A percentile compares a stretch with the other conserved stretches of the same genome.
phyloP scores from a whole-genome alignment of 2,113 vertebrate genomes.

The Python bivittatus region DNA sequence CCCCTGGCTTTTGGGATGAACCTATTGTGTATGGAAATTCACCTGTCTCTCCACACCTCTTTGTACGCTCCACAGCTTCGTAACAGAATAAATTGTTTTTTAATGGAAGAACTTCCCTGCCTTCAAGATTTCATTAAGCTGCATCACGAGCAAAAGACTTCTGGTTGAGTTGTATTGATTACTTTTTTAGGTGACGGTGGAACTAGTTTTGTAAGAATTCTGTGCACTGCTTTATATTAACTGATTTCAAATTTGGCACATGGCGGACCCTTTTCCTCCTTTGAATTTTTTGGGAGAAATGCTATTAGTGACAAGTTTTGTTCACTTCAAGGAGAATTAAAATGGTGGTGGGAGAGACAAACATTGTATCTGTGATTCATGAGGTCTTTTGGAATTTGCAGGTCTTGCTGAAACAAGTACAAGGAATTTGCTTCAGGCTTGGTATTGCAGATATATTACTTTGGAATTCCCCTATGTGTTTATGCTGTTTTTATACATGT shows the following conservation, averaged over 20 bases:
- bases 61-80: not conserved
- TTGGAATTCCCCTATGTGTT: not conserved
- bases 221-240: conserved; percentile 9
- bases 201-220: conserved; percentile 57
- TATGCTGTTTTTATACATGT: not conserved
- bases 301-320: not conserved
- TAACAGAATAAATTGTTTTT: not conserved
- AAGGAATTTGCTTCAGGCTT: not conserved
- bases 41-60: not conserved
- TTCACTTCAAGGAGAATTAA: conserved; percentile 11
- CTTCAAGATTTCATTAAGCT: conserved; percentile 34
- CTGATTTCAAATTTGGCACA: conserved; percentile 23
- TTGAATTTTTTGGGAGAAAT: not conserved
- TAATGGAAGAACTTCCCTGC: conserved; percentile 51
- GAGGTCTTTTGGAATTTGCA: not conserved
- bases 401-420: not conserved
- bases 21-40: accelerated
- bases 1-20: not conserved
- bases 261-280: conserved; percentile 5
- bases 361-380: not conserved
- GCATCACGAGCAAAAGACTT: not conserved
- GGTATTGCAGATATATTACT: not conserved
- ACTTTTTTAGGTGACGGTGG: not conserved
- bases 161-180: not conserved
- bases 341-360: not conserved